Conservation (phyloP, 2,113 vertebrate genomes). For the Ondatra zibethicus region DNA sequence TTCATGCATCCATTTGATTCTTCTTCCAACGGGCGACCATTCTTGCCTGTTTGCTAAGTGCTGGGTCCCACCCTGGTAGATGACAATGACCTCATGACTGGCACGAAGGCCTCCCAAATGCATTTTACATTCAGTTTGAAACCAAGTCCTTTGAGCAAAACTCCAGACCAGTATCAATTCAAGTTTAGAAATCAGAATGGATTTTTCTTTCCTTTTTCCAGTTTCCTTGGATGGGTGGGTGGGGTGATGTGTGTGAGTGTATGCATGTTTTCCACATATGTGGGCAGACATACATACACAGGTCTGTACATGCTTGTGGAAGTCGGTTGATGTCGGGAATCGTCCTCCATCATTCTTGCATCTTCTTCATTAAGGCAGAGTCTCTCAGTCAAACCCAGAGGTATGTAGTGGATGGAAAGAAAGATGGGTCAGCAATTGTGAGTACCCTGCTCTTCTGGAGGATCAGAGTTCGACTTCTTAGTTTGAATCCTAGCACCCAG, state of each 20-base stretch:
- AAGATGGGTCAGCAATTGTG: neutral
- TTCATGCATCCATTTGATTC: neutral
- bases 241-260: neutral
- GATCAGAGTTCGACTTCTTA: neutral
- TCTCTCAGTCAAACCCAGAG: neutral
- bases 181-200: neutral
- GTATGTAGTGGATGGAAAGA: neutral
- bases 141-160: neutral
- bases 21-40: neutral
- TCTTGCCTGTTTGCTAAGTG: constrained; percentile 60
- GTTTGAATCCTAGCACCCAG: neutral
- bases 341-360: too few relatives aligned
- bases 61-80: constrained; percentile 38
- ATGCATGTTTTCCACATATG: neutral
- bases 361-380: neutral
- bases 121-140: neutral
- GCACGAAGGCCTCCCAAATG: neutral
- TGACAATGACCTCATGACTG: constrained; percentile 66
- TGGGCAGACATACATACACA: neutral
- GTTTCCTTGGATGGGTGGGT: neutral
- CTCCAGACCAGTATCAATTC: neutral
- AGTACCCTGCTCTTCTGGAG: neutral
- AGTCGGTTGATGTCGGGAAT: neutral
- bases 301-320: neutral
- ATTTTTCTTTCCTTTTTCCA: neutral